Base-by-base conservation (phyloP, 2,888 invertebrate species). In the Amphimallon solstitiale region DNA sequence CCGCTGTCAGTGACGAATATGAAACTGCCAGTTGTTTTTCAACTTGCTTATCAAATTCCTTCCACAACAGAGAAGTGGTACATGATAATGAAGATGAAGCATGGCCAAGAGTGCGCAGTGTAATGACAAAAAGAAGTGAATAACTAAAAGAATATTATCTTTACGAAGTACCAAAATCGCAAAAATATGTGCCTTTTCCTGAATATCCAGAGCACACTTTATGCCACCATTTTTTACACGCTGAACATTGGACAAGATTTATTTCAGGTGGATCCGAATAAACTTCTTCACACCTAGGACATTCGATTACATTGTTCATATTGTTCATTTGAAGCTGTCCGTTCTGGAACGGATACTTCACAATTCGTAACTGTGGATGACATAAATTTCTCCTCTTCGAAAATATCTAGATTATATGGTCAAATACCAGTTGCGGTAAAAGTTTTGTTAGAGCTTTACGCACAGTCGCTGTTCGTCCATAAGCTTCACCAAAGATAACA, bases 341-440 rank as follows among this genome's bases (percentile, higher is more conserved):
- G 9, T 37, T 9, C n/a, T 37, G 9, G 9, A 37, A n/a, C 37
- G 37, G 9, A n/a, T n/a, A n/a, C 9, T 37, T 37, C 37, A 9
- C n/a, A n/a, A 37, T 59, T 40, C 12, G 56, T 59, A 37, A 59
- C 56, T 17, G 21, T 40, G 9, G 43, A 38, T 14, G 56, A 40
- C 21, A 17, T 38, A 67, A 64, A 67, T 17, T 67, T 52, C 14
- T 48, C 15, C 10, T 67, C 52, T 12, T 34, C 51, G 49, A 67
- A 67, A 21, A 64, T 21, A 12, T 63, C 23, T 43, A 49, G 12
- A 60, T 64, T 43, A 19, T 49, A 49, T 35, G 67, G 63, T 52
- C 52, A 67, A 59, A 67, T 51, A 59, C 67, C 63, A 21, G 54
- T 46, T 46, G 35, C 34, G 10, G 14, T 17, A 54, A 63, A 63